Conservation (phyloP, 2,888 invertebrate species). For the Metellina segmentata region DNA sequence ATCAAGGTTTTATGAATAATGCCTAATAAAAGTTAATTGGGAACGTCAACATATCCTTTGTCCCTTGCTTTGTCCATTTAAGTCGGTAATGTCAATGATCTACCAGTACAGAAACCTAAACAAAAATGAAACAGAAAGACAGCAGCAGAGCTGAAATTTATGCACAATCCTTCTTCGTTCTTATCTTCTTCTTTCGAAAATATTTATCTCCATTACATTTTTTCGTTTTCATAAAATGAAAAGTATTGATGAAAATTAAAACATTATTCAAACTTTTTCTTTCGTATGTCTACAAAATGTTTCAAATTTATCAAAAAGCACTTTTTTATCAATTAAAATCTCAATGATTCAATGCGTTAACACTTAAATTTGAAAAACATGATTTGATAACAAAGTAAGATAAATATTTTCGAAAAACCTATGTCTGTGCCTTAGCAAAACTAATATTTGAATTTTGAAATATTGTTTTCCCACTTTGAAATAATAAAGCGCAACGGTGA, state of each 20-base stretch:
- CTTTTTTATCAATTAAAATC: neutral
- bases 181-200: constrained; percentile 51
- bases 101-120: constrained; percentile 61
- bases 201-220: neutral
- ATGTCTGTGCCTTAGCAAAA: too few relatives aligned
- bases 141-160: constrained; percentile 30
- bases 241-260: too few relatives aligned
- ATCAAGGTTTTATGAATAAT: neutral
- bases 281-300: neutral
- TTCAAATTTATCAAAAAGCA: neutral
- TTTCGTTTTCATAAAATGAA: neutral
- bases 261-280: too few relatives aligned
- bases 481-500: too few relatives aligned
- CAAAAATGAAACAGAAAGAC: constrained; percentile 74
- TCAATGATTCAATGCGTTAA: neutral
- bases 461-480: too few relatives aligned
- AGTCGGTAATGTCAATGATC: constrained; percentile 72
- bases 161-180: too few relatives aligned
- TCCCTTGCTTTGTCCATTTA: constrained; percentile 71
- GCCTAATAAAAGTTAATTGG: neutral
- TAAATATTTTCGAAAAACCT: too few relatives aligned
- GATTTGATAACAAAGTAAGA: neutral
- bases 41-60: constrained; percentile 54
- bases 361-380: neutral
- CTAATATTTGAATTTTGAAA: too few relatives aligned